phyloP scores from a whole-genome alignment of 2,797 vertebrate genomes.

The Bucorvus abyssinicus region DNA sequence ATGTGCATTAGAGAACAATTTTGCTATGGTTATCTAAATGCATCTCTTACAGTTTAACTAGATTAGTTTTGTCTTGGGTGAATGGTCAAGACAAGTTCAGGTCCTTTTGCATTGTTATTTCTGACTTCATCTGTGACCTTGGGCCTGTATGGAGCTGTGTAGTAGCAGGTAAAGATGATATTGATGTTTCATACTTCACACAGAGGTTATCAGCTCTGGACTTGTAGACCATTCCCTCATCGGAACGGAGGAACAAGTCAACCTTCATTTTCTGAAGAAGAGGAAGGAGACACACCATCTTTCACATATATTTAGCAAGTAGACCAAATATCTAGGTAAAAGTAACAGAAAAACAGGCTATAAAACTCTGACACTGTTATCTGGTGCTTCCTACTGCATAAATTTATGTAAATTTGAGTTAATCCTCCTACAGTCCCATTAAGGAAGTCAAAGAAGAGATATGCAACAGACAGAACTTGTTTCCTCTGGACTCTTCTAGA shows the following conservation, averaged over 20 bases:
- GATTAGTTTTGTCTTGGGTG: neutral
- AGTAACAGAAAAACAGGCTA: neutral
- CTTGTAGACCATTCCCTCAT: neutral
- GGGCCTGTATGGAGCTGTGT: neutral
- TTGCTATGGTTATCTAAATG: neutral
- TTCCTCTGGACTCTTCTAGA: neutral
- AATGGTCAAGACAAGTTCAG: neutral
- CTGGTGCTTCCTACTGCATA: neutral
- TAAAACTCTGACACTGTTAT: neutral
- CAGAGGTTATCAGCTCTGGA: neutral
- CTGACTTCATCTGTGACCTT: neutral
- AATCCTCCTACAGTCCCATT: neutral
- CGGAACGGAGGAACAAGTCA: neutral
- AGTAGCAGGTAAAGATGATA: neutral
- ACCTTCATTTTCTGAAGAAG: neutral
- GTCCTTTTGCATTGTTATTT: neutral
- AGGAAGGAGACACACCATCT: neutral
- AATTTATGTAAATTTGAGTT: neutral
- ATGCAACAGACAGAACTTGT: neutral
- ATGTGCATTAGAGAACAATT: neutral
- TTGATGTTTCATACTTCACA: neutral
- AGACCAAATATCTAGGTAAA: neutral
- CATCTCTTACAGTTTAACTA: neutral
- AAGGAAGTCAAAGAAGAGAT: neutral
- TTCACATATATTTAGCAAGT: neutral